phyloP scores from a whole-genome alignment of 1,140 invertebrate species.

The Mylabris phalerata region DNA sequence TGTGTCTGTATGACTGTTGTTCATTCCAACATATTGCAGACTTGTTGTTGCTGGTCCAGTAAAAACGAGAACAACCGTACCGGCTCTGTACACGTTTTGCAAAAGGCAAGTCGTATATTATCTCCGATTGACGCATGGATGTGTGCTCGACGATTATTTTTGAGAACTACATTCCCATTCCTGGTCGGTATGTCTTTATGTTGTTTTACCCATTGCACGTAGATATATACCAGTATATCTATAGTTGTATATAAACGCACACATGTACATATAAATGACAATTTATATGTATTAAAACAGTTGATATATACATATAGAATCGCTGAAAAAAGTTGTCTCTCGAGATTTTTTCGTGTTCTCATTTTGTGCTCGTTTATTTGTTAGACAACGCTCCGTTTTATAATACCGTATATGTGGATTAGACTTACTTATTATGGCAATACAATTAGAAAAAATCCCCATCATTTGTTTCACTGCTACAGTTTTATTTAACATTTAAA shows the following conservation, averaged over 20 bases:
- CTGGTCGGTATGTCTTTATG: conserved; percentile 33
- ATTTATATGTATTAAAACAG: conserved; percentile 35
- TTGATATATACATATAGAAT: not conserved
- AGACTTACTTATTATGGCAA: conserved; percentile 11
- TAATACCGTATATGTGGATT: not conserved
- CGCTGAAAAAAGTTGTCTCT: conserved; percentile 22
- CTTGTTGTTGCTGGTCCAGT: conserved; percentile 5
- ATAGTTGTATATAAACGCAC: too few species aligned
- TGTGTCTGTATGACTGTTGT: conserved; percentile 10
- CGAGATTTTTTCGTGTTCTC: conserved; percentile 29
- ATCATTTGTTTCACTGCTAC: conserved; percentile 13
- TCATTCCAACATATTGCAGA: conserved; percentile 17
- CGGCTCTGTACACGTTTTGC: conserved; percentile 23
- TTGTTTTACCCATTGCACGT: conserved; percentile 23
- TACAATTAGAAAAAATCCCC: conserved; percentile 12
- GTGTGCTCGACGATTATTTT: conserved; percentile 35
- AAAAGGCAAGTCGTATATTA: conserved; percentile 28
- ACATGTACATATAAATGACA: conserved; percentile 28
- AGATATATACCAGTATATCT: too few species aligned
- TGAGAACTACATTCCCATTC: conserved; percentile 37
- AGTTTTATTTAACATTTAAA: conserved; percentile 19
- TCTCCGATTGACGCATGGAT: conserved; percentile 32
- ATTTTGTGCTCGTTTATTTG: conserved; percentile 24
- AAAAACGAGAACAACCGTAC: conserved; percentile 28
- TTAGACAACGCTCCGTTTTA: conserved; percentile 4